A percentile compares a stretch with the other conserved stretches of the same genome.
Evolutionary conservation across 2,888 invertebrate species (phyloP).

Genomic region (Nymphalis urticae): DNA sequence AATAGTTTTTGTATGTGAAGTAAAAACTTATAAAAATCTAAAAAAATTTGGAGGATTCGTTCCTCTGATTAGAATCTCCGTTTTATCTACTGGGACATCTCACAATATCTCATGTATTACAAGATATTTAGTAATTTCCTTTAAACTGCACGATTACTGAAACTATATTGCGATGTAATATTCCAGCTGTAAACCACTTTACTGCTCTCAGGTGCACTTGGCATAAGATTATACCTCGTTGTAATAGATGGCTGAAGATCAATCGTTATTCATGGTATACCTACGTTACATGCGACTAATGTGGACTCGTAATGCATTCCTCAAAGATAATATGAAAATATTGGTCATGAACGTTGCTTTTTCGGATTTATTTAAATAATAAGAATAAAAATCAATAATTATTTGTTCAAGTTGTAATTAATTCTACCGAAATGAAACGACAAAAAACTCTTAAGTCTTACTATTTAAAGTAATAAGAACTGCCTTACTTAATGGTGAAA

Average conservation of each 20-base stretch:
- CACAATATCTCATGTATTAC: constrained; percentile 1
- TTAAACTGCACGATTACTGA: constrained; percentile 11
- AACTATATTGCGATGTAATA: constrained; percentile 13
- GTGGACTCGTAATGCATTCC: neutral
- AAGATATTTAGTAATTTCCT: constrained; percentile 3
- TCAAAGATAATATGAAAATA: no score
- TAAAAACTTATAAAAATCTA: neutral
- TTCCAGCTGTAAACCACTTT: constrained; percentile 13
- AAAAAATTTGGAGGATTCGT: neutral
- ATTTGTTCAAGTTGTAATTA: no score
- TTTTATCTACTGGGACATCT: neutral
- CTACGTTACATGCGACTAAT: neutral
- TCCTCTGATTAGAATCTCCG: constrained; percentile 1
- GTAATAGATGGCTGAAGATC: constrained; percentile 23
- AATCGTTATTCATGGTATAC: constrained; percentile 22
- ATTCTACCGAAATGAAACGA: no score
- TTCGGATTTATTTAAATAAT: no score
- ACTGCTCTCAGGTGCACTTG: constrained; percentile 24
- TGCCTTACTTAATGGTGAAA: no score
- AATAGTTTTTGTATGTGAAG: neutral
- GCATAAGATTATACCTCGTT: constrained; percentile 15
- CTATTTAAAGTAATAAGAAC: no score
- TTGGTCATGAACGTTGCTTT: no score
- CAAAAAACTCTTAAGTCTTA: no score
- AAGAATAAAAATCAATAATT: no score